These are phyloP conservation scores for Neodontobutis hainanensis DNA, from an alignment of 2,113 vertebrate genomes.

Conservation along the genomic window DNA sequence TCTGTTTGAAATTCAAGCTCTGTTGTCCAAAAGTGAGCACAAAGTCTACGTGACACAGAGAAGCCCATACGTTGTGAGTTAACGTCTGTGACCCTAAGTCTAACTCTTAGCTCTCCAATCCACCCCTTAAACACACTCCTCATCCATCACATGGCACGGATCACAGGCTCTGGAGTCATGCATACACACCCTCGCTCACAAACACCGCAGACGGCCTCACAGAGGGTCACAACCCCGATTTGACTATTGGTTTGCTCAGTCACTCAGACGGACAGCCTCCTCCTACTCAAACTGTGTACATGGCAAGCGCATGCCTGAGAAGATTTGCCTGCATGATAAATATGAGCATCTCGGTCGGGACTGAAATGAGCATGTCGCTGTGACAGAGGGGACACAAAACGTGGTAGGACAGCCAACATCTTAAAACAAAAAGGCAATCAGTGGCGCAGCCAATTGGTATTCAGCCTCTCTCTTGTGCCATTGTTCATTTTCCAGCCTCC, in stretches of 20 bases:
- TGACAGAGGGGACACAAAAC: slow-evolving; percentile 39
- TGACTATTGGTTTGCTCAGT: slow-evolving; percentile 52
- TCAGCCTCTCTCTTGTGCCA: slow-evolving; percentile 58
- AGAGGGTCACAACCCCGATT: slow-evolving; percentile 56
- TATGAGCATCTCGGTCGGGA: slow-evolving; percentile 12
- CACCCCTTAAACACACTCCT: slow-evolving; percentile 61
- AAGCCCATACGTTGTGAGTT: slow-evolving; percentile 36
- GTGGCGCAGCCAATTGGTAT: slow-evolving; percentile 58
- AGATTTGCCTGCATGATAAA: slow-evolving; percentile 26
- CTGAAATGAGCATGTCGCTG: slow-evolving; percentile 24
- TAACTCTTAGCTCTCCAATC: slow-evolving; percentile 29
- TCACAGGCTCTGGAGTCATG: slow-evolving; percentile 64
- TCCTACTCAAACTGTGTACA: slow-evolving; percentile 11
- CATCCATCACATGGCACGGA: slow-evolving; percentile 71
- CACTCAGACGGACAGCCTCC: slow-evolving; percentile 46
- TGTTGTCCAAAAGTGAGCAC: slow-evolving; percentile 3
- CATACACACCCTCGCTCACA: slow-evolving; percentile 50
- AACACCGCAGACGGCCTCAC: slow-evolving; percentile 53
- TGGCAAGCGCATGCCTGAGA: slow-evolving; percentile 8
- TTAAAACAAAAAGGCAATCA: slow-evolving; percentile 69
- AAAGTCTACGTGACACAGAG: slow-evolving; percentile 11
- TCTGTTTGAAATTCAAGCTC: not conserved
- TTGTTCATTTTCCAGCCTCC: slow-evolving; percentile 69
- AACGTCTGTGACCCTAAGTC: slow-evolving; percentile 51
- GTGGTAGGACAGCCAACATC: slow-evolving; percentile 43